Evolutionary conservation across 2,888 invertebrate genomes (phyloP), one percentile per base, ranked within the genome.

Genomic region (Andrena marginata): DNA sequence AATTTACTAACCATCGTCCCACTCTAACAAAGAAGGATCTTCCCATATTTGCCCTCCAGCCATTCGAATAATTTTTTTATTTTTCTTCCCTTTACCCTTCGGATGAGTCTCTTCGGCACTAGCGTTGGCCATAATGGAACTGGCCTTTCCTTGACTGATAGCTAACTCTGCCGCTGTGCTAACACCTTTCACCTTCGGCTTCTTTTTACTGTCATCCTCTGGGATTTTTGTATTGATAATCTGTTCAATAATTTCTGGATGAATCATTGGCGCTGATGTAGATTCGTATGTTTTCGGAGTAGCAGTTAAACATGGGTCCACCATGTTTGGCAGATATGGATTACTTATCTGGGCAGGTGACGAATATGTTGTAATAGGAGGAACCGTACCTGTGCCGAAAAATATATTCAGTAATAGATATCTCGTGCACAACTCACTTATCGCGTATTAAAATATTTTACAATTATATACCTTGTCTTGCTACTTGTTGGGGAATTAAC

Each of bases 11-110:
- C 96, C 96, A 88, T 98, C 97, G n/a, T 98, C 97, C 99, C 99
- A 99, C 92, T 99, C 99, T 23, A 97, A 95, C 71, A 99, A 94
- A 0, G 99, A 98, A 29, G 96, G 96, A 94, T 99, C 99, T 94
- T 99, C 99, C 99, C 99, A 99, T 0, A 97, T 97, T 88, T 97
- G 97, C 0, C 99, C 99, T 3, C 99, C 99, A 0, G 99, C 99
- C 86, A 97, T 97, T 35, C 99, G 95, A 68, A 99, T 96, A 80
- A 98, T 96, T 95, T 98, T 97, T 88, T 95, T 96, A 85, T 95
- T 95, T 84, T 96, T 96, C 86, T 95, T 95, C 49, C 95, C 95
- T 87, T 95, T 95, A 10, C 92, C 94, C 88, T 93, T 93, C 0
- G 93, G 92, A 87, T 94, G 93, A 35, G 87, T 90, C 60, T 93